These are phyloP conservation scores for Coracias cyanogaster DNA, from an alignment of 2,797 vertebrate genomes.

Conservation along the genomic window DNA sequence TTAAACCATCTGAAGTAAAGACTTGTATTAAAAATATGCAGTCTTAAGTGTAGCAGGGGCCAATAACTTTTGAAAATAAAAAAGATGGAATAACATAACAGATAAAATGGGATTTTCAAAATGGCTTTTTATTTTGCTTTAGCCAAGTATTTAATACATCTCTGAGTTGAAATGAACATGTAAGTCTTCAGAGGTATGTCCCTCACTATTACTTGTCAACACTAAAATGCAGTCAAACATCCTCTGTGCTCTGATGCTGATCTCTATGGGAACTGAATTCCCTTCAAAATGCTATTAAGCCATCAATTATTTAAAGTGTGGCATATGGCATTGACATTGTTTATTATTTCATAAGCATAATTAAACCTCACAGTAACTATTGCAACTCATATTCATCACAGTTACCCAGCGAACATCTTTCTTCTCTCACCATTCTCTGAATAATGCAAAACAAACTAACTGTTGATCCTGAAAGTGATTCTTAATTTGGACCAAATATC, in stretches of 20 bases:
- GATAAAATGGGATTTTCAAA: background rate
- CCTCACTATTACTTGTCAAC: background rate
- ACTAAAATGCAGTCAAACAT: slow-evolving; percentile 2
- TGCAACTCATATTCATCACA: background rate
- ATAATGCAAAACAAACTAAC: background rate
- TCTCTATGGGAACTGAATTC: background rate
- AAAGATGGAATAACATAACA: background rate
- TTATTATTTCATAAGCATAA: slow-evolving; percentile 17
- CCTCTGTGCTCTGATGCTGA: background rate
- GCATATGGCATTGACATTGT: background rate
- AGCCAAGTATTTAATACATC: background rate
- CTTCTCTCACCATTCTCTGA: background rate
- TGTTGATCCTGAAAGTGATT: background rate
- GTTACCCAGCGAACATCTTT: background rate
- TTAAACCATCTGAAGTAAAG: background rate
- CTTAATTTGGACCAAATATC: background rate
- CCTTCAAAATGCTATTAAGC: slow-evolving; percentile 23
- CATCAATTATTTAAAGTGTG: slow-evolving; percentile 48
- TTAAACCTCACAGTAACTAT: background rate
- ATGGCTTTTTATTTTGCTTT: background rate
- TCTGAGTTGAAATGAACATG: background rate
- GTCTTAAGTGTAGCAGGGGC: background rate
- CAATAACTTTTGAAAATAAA: background rate
- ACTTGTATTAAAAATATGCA: background rate
- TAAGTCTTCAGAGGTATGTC: background rate